Evolutionary conservation across 2,113 vertebrate genomes (phyloP).

Genomic region (Rhinoderma darwinii): DNA sequence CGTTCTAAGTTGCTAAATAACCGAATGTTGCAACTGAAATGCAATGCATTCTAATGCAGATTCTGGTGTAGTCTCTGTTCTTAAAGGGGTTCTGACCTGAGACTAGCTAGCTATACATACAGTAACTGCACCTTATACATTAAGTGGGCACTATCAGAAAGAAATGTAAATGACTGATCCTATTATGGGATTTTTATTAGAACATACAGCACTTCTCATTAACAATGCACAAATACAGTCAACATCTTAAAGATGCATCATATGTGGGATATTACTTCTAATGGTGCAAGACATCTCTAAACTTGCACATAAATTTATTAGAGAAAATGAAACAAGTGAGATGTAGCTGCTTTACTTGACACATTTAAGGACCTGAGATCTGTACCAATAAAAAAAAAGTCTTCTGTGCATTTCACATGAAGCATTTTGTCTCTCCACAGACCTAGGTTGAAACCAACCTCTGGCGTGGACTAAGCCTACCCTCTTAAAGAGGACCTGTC

Average conservation of each 20-base stretch:
- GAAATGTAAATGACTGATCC: no score
- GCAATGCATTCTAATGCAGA: constrained; percentile 18
- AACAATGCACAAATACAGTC: neutral
- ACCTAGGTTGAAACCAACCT: neutral
- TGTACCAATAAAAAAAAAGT: neutral
- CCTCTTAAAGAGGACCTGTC: no score
- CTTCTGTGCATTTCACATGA: neutral
- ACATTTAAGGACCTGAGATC: neutral
- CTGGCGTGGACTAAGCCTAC: neutral
- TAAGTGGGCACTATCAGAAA: constrained; percentile 21
- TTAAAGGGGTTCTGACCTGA: neutral
- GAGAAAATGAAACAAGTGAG: neutral
- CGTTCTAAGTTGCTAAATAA: constrained; percentile 17
- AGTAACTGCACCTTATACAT: constrained; percentile 17
- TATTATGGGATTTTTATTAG: neutral
- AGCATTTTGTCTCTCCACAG: neutral
- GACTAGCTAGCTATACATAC: constrained; percentile 38
- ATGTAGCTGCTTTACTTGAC: neutral
- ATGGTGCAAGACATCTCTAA: neutral
- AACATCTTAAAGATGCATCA: neutral
- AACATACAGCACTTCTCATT: neutral
- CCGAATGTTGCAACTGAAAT: constrained; percentile 20
- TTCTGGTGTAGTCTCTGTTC: neutral
- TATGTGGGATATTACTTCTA: neutral
- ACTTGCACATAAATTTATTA: neutral